Base-by-base conservation (phyloP, 2,797 vertebrate genomes). In the Myotis pilosus region DNA sequence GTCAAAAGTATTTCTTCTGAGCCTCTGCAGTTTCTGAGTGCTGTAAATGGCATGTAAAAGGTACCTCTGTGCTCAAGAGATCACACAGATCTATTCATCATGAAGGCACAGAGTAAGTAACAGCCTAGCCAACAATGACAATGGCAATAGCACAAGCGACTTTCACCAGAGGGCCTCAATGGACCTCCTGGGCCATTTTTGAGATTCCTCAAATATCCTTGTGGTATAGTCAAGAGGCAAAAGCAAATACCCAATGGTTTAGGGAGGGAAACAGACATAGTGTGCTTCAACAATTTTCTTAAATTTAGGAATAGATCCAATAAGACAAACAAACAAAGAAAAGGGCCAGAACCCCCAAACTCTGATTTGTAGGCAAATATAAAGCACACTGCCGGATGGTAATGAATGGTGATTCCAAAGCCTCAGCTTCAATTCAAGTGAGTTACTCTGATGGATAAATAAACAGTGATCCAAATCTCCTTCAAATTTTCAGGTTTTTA, bases 401-500 rank as follows among this genome's bases (percentile, higher is more conserved):
- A 44, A 74, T 38, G 20, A 90, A 82, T 28, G 38, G 25, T 76
- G 57, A 57, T 79, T 83, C 23, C 30, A 92, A 91, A 84, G n/a
- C 4, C 10, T 71, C 38, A 12, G 22, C n/a, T 84, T 91, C 71
- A 90, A 92, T 74, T 74, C 49, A 74, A 91, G 22, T 28, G 60
- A 89, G 84, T 92, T 36, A 74, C 30, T 87, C 17, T 89, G 38
- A 22, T 8, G 49, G 44, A 69, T 87, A 94, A 87, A 94, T 49
- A 95, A 84, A 92, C 17, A 87, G 19, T 74, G 57, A 10, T 53
- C 57, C 57, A 94, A 87, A 82, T 57, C 38, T 62, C 25, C 49
- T 68, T 93, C 41, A 79, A 44, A 83, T 94, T 75, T 88, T 80
- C 49, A 78, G 47, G 25, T 76, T 87, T 89, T 87, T 76, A 55